These are phyloP conservation scores for Bombus waltoni DNA, from an alignment of 1,140 invertebrate species.

Conservation along the genomic window DNA sequence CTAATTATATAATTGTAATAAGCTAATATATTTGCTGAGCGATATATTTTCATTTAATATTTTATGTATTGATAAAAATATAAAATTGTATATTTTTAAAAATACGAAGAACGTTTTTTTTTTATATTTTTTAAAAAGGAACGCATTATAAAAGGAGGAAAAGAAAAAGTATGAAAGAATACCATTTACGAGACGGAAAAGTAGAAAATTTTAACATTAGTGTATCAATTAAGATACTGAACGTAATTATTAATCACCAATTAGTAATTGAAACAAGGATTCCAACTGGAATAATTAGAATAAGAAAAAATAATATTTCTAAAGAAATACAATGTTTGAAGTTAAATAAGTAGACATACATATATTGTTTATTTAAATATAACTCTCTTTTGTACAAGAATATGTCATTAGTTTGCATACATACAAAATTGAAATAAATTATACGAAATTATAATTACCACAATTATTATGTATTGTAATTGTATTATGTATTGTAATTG, in stretches of 20 bases:
- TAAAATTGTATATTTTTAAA: neutral
- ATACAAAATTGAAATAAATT: neutral
- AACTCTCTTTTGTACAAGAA: slow-evolving; percentile 30
- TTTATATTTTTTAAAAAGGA: no score
- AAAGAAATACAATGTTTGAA: neutral
- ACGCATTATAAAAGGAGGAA: no score
- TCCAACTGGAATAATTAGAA: no score
- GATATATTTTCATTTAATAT: neutral
- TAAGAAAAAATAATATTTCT: neutral
- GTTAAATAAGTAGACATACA: slow-evolving; percentile 1
- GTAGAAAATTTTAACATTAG: slow-evolving; percentile 2
- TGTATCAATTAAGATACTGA: neutral
- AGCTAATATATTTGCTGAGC: neutral
- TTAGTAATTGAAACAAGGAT: no score
- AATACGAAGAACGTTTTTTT: no score
- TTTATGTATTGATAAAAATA: neutral
- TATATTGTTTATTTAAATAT: neutral
- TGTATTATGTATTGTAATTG: neutral
- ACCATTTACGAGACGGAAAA: neutral
- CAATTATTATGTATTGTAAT: neutral
- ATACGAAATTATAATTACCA: slow-evolving; percentile 14
- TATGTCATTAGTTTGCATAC: neutral
- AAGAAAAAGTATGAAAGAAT: neutral
- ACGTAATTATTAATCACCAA: neutral
- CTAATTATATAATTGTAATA: neutral